Conservation (phyloP, 2,113 vertebrate species). For the Asarcornis scutulata region DNA sequence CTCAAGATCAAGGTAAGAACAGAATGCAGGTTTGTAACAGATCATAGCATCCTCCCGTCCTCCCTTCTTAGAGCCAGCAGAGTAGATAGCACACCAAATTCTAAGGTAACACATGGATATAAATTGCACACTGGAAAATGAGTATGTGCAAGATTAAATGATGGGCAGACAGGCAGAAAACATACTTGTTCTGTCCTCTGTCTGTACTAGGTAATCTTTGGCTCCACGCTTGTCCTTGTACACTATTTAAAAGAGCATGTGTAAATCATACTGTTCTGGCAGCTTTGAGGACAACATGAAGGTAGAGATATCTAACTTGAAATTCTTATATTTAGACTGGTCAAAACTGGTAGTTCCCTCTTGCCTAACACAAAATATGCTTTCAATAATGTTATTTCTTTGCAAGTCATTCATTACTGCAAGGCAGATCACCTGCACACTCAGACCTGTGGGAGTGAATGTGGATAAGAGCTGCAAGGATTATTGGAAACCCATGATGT, state of each 20-base stretch:
- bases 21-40: not conserved
- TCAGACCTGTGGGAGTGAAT: not conserved
- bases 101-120: not conserved
- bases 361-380: not conserved
- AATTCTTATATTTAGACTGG: not conserved
- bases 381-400: not conserved
- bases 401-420: not conserved
- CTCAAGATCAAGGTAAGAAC: conserved; percentile 80
- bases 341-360: not conserved
- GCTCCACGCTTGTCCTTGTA: not conserved
- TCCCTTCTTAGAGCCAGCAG: not conserved
- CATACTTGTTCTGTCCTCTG: not conserved
- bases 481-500: not conserved
- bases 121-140: not conserved
- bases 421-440: not conserved
- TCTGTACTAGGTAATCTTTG: not conserved
- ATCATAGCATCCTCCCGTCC: not conserved
- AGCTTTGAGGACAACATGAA: not conserved
- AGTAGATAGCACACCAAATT: not conserved
- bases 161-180: not conserved
- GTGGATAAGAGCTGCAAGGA: not conserved
- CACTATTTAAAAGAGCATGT: not conserved
- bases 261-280: not conserved
- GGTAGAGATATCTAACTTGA: not conserved
- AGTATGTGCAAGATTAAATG: not conserved